Base-by-base conservation (phyloP, 92 coral and sea anemone genomes). In the Parazoanthus darwini region DNA sequence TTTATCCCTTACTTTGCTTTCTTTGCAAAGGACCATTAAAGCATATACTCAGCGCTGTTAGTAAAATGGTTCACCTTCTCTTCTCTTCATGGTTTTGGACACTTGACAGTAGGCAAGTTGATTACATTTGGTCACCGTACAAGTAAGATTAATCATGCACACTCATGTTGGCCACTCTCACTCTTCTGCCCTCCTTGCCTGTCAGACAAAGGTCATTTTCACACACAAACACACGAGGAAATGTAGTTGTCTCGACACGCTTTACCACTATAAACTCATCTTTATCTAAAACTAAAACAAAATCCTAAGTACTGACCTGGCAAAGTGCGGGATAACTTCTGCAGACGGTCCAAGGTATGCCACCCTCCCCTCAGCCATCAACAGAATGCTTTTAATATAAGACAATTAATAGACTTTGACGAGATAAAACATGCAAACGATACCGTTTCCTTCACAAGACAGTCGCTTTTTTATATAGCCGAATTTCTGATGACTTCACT, bases 361-460 rank as follows among this genome's bases (percentile, higher is more conserved):
- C 37, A 92, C 85, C 56, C 98, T 84, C 29, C 98, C 98, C 75
- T 94, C 94, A 23, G 98, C 91, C 71, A 94, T 36, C 90, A 94
- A 89, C 48, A 94, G 81, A 80, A 94, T 88, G 48, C 98, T 94
- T 77, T 4, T 5, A 20, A 1, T 43, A 50, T 25, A 54, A 58
- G 38, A 4, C 0, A 29, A 29, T 29, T 29, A 29, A 78, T 2
- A 54, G 51, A 46, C 51, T 3, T 46, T 46, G 51, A 0, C 9
- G 51, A 11, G 18, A 54, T 3, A 54, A 4, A 54, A 54, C 59
- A 7, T 4, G 16, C 18, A 54, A 13, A 54, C 4, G 59, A 54
- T 54, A 4, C 18, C 59, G 59, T 18, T 11, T 54, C 3, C 59
- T 54, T 20, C 59, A 13, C 16, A 11, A 6, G 51, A 4, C 9